Evolutionary conservation across 2,888 invertebrate genomes (phyloP).

Genomic region (Nomada flava): DNA sequence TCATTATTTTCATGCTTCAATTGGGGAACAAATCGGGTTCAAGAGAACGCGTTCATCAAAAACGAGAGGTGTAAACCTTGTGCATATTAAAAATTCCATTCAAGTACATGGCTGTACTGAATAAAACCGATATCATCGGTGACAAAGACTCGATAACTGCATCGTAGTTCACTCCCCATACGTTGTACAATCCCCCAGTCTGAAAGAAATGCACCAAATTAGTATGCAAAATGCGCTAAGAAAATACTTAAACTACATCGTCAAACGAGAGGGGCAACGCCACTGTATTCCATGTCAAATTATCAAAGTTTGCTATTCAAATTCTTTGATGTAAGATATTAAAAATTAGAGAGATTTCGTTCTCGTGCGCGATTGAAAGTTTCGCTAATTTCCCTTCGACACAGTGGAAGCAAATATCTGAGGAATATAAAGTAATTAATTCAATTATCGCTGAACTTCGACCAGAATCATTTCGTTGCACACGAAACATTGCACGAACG

Average conservation of each 20-base stretch:
- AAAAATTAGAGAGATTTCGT: neutral
- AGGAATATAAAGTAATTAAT: too few relatives aligned
- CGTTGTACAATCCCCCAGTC: neutral
- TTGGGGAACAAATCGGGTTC: too few relatives aligned
- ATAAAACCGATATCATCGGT: neutral
- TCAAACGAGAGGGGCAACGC: neutral
- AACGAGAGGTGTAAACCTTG: neutral
- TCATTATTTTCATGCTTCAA: too few relatives aligned
- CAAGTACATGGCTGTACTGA: neutral
- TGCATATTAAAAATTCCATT: neutral
- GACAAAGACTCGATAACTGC: neutral
- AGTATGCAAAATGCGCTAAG: too few relatives aligned
- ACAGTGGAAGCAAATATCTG: too few relatives aligned
- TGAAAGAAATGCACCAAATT: neutral
- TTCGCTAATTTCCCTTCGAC: too few relatives aligned
- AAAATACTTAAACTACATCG: neutral
- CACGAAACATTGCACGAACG: too few relatives aligned
- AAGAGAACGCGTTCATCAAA: too few relatives aligned
- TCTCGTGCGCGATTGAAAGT: too few relatives aligned
- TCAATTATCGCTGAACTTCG: too few relatives aligned
- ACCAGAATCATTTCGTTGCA: too few relatives aligned
- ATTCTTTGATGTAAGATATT: neutral
- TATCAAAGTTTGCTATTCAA: neutral
- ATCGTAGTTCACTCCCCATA: slow-evolving; percentile 7
- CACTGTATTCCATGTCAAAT: slow-evolving; percentile 25